A percentile compares a stretch with the other conserved stretches of the same genome.
These are phyloP conservation scores for Diarsia brunnea DNA, from an alignment of 2,888 invertebrate genomes.

Conservation along the genomic window DNA sequence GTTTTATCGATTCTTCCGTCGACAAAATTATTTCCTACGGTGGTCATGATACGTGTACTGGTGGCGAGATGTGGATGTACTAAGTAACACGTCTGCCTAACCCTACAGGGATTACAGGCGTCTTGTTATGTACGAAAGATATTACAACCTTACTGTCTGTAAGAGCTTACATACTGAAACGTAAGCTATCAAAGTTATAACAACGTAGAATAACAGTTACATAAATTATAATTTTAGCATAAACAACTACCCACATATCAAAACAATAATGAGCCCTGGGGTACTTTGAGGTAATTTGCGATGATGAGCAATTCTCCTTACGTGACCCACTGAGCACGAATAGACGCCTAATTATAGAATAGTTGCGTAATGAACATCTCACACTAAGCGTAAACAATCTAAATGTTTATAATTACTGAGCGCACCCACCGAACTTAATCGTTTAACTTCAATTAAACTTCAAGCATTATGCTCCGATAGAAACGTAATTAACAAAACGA, in stretches of 20 bases:
- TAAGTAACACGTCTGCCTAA: neutral
- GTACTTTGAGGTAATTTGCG: constrained; percentile 16
- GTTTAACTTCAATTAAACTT: constrained; percentile 69
- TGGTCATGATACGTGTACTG: no score
- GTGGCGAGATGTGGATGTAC: neutral
- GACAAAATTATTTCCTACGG: no score
- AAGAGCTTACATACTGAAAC: neutral
- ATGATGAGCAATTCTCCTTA: constrained; percentile 32
- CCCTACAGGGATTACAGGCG: neutral
- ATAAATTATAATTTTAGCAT: constrained; percentile 5
- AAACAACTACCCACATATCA: constrained; percentile 4
- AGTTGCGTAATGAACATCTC: constrained; percentile 50
- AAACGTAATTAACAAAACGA: constrained; percentile 74
- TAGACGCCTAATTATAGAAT: constrained; percentile 51
- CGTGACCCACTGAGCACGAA: constrained; percentile 50
- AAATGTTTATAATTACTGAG: constrained; percentile 61
- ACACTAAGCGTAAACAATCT: constrained; percentile 50
- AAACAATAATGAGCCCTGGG: constrained; percentile 20
- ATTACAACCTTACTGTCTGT: neutral
- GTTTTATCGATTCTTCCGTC: no score
- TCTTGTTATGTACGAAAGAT: neutral
- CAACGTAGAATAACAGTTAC: neutral
- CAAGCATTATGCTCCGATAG: constrained; percentile 68
- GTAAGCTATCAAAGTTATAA: neutral
- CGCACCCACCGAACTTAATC: constrained; percentile 54